These are phyloP conservation scores for Tylochromis polylepis DNA, from an alignment of 2,113 vertebrate species.

Conservation along the genomic window DNA sequence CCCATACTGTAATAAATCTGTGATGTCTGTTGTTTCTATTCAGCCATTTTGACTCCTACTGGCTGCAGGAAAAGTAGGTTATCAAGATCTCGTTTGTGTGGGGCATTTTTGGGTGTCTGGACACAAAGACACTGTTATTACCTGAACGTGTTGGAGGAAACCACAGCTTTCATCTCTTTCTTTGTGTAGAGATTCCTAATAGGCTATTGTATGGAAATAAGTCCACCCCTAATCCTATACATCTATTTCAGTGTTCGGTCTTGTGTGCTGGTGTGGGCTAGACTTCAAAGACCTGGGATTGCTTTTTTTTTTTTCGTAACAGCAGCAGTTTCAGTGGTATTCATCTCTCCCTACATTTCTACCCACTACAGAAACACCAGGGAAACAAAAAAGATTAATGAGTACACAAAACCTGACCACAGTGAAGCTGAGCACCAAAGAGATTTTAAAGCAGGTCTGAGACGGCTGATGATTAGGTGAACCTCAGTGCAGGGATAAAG, in stretches of 20 bases:
- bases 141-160: background rate
- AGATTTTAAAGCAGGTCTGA: background rate
- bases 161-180: slow-evolving; percentile 32
- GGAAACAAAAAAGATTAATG: slow-evolving; percentile 25
- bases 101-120: slow-evolving; percentile 7
- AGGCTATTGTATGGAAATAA: slow-evolving; percentile 23
- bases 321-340: slow-evolving; percentile 1
- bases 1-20: background rate
- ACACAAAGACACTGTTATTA: slow-evolving; percentile 8
- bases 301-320: background rate
- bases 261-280: background rate
- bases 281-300: slow-evolving; percentile 37
- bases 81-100: slow-evolving; percentile 4
- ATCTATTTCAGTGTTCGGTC: slow-evolving; percentile 9
- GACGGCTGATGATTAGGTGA: slow-evolving; percentile 3
- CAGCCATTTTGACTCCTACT: background rate
- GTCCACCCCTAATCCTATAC: background rate
- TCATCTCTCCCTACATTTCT: slow-evolving; percentile 3
- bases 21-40: background rate
- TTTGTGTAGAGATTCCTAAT: slow-evolving; percentile 1
- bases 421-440: background rate
- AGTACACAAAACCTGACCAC: background rate
- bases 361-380: background rate
- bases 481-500: background rate
- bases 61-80: slow-evolving; percentile 6